phyloP scores from a whole-genome alignment of 2,113 vertebrate species.

The Etia nguti region DNA sequence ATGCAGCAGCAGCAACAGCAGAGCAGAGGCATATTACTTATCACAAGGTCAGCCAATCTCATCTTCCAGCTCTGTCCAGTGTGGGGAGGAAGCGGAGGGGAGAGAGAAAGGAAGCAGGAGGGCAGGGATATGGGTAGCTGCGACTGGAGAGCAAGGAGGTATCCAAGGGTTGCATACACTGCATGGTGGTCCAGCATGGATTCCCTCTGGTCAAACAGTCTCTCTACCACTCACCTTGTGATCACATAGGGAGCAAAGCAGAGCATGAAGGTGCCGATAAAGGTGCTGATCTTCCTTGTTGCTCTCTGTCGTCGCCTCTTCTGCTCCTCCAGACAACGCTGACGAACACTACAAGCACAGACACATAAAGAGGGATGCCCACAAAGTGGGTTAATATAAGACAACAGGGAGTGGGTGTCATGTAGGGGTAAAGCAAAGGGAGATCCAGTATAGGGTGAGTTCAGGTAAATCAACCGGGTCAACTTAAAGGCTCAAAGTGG shows the following conservation, averaged over 20 bases:
- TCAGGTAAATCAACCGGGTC: not conserved
- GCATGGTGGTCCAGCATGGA: not conserved
- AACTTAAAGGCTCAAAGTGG: not conserved
- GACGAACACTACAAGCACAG: constrained; percentile 80
- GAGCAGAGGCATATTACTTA: constrained; percentile 61
- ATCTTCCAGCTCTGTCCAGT: constrained; percentile 40
- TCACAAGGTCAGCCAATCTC: constrained; percentile 70
- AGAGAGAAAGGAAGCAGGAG: not conserved
- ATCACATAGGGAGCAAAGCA: constrained; percentile 97
- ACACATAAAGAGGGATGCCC: not conserved
- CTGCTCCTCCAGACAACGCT: constrained; percentile 92
- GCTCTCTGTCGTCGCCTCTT: constrained; percentile 87
- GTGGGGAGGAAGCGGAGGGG: constrained; percentile 15
- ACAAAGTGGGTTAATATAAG: not conserved
- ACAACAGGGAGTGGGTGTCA: not conserved
- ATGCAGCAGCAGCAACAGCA: constrained; percentile 48
- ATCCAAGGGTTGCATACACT: not conserved
- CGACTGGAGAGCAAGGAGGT: not conserved
- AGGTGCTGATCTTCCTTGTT: constrained; percentile 95
- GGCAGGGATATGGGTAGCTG: not conserved
- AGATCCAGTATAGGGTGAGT: not conserved
- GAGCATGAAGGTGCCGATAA: constrained; percentile 95
- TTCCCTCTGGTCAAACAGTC: not conserved
- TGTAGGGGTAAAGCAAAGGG: not conserved
- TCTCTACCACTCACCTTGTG: constrained; percentile 82